Base-by-base conservation (phyloP, 1,140 invertebrate species). In the Drosophila nigrodunni region DNA sequence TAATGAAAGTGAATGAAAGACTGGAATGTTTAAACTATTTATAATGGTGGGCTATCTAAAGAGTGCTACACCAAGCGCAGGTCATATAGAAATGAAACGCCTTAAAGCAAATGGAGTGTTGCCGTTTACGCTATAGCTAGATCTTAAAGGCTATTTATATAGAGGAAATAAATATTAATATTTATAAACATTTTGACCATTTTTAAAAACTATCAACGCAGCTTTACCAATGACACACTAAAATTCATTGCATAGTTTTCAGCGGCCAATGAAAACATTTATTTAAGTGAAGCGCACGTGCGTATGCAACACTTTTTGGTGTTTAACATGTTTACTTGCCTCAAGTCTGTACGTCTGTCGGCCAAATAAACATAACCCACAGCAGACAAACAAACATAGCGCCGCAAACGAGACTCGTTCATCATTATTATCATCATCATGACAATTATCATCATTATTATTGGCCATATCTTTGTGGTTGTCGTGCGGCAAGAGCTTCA, bases 361-460 rank as follows among this genome's bases (percentile, higher is more conserved):
- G n/a, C 2, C 39, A 60, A 61, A 46, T 44, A 70, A 61, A 74
- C 54, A 72, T 13, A 80, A 72, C 61, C 61, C 77, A 68, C 61
- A 43, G 67, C 77, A 69, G 77, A 52, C 64, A 57, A 73, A 77
- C 71, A 77, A 74, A 77, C 62, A 77, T 58, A 75, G 73, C 73
- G 74, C 61, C 74, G 54, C 47, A 62, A 74, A 60, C 11, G n/a
- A 55, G 35, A 49, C 60, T 41, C 44, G 65, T 61, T 58, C 68
- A 47, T 46, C 30, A 44, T 70, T 61, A 60, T 77, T 68, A 76
- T 75, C 66, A 61, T 71, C 61, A 73, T 15, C 13, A 55, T 55
- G 50, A 54, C 65, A 52, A 41, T 65, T 15, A 21, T 58, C 52
- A 43, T 62, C 44, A 34, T 47, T 52, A 46, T 54, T 57, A 62